Conservation (phyloP, 2,888 invertebrate genomes). For the Noctua janthina region DNA sequence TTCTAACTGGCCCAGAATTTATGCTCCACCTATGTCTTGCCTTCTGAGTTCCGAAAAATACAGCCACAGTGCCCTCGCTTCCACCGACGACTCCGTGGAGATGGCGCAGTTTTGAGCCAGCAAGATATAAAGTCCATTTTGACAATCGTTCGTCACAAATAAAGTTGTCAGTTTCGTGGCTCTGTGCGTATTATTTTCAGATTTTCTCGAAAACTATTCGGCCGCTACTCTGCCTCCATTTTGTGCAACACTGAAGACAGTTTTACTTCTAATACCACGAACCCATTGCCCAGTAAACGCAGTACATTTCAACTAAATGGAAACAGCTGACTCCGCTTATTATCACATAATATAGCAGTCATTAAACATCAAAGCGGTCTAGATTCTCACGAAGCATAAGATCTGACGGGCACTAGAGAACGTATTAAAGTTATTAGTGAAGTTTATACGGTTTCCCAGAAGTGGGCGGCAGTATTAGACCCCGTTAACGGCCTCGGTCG, state of each 20-base stretch:
- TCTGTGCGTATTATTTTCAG: background rate
- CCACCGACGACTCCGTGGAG: background rate
- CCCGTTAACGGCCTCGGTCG: background rate
- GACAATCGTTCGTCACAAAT: background rate
- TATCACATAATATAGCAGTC: background rate
- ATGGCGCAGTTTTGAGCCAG: background rate
- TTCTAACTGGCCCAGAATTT: background rate
- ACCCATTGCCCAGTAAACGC: constrained; percentile 2
- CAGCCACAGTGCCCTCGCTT: background rate
- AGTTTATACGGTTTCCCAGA: constrained; percentile 37
- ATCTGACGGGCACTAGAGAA: constrained; percentile 8
- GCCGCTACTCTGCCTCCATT: background rate
- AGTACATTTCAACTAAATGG: background rate
- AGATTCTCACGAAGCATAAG: constrained; percentile 13
- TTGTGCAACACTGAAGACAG: constrained; percentile 14
- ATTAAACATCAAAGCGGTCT: constrained; percentile 31
- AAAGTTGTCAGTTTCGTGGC: background rate
- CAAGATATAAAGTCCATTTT: background rate
- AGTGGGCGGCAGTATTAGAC: constrained; percentile 13
- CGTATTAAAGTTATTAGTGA: constrained; percentile 34
- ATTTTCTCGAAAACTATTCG: constrained; percentile 1
- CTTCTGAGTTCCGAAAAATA: background rate
- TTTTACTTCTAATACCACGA: constrained; percentile 25
- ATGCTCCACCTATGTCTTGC: background rate
- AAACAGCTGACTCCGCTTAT: background rate